Conservation (phyloP, 2,113 vertebrate species). For the Chitala chitala region DNA sequence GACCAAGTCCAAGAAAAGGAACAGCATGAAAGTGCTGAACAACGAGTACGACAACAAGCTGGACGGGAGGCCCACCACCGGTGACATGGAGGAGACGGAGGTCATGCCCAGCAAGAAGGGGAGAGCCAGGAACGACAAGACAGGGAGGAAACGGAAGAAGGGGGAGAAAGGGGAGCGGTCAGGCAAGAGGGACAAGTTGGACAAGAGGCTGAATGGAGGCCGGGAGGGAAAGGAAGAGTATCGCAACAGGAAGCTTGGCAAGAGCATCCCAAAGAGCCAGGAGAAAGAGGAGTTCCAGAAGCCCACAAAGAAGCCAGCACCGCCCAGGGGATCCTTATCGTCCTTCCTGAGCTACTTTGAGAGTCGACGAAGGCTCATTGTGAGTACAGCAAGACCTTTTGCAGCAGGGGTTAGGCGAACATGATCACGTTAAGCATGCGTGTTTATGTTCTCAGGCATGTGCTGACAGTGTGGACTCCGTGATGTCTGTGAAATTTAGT, state of each 20-base stretch:
- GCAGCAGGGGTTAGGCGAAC: not conserved
- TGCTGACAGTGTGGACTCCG: not conserved
- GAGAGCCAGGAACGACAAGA: slow-evolving; percentile 70
- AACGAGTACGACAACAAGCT: slow-evolving; percentile 83
- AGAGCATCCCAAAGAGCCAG: slow-evolving; percentile 62
- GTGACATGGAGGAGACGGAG: slow-evolving; percentile 57
- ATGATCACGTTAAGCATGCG: not conserved
- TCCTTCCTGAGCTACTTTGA: slow-evolving; percentile 87
- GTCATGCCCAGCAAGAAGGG: slow-evolving; percentile 60
- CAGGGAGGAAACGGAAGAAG: slow-evolving; percentile 85
- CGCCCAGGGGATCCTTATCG: slow-evolving; percentile 61
- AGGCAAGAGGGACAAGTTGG: slow-evolving; percentile 71
- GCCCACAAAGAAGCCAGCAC: slow-evolving; percentile 53
- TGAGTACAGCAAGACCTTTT: slow-evolving; percentile 61
- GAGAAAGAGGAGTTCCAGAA: slow-evolving; percentile 57
- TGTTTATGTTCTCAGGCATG: not conserved
- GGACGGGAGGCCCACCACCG: slow-evolving; percentile 59
- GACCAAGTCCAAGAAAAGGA: slow-evolving; percentile 71
- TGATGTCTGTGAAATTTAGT: not conserved
- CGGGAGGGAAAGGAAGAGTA: slow-evolving; percentile 61
- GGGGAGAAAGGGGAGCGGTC: slow-evolving; percentile 70
- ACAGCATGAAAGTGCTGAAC: slow-evolving; percentile 67
- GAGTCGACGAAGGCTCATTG: slow-evolving; percentile 83
- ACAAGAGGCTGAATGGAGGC: slow-evolving; percentile 71
- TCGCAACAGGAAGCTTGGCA: slow-evolving; percentile 73